Conservation (phyloP, 2,888 invertebrate genomes). For the Pachliopta kotzebuea region DNA sequence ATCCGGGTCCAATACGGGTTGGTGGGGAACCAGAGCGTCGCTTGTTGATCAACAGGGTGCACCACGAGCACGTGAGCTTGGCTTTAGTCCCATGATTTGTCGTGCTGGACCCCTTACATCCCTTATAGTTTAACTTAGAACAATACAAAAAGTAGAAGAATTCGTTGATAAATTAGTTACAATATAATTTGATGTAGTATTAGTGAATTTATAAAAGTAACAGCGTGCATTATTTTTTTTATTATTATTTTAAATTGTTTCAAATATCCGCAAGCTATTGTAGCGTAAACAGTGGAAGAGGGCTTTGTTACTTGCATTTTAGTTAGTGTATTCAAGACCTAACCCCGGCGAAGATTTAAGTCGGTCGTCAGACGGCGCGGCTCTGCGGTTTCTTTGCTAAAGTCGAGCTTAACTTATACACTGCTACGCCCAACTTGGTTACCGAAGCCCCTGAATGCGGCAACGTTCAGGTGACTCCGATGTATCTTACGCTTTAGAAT, state of each 20-base stretch:
- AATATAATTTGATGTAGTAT: too few species aligned
- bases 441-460: constrained; percentile 64
- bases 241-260: neutral
- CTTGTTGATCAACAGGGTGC: too few species aligned
- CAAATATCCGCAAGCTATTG: constrained; percentile 8
- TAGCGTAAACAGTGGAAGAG: constrained; percentile 21
- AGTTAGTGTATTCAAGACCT: constrained; percentile 31
- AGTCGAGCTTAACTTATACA: constrained; percentile 65
- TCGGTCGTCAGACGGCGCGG: constrained; percentile 65
- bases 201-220: too few species aligned
- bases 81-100: too few species aligned
- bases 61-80: too few species aligned
- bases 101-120: too few species aligned
- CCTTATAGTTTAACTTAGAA: neutral
- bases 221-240: neutral
- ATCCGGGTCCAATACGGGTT: too few species aligned
- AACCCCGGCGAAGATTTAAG: constrained; percentile 57
- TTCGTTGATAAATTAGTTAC: too few species aligned
- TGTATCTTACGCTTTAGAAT: constrained; percentile 56
- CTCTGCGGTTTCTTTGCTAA: constrained; percentile 74
- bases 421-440: constrained; percentile 68
- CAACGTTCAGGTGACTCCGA: constrained; percentile 66
- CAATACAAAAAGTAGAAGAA: neutral
- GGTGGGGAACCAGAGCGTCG: too few species aligned
- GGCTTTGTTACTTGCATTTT: constrained; percentile 29